Conservation (phyloP, 1,140 invertebrate genomes). For the Tribolium castaneum region DNA sequence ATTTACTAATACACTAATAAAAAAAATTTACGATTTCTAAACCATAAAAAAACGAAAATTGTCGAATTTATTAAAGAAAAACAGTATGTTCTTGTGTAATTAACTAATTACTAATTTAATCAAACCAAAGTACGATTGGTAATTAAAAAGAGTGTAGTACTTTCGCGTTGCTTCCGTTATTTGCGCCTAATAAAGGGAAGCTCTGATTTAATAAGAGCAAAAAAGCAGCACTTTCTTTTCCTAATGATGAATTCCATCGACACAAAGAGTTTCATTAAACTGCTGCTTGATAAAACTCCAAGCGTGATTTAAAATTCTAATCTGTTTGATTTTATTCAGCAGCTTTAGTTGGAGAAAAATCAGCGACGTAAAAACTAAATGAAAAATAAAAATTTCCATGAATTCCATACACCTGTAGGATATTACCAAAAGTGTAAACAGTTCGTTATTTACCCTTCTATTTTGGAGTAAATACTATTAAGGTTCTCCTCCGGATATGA, state of each 20-base stretch:
- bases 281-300: background rate
- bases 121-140: background rate
- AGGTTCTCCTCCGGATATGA: background rate
- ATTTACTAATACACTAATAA: too few relatives aligned
- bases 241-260: background rate
- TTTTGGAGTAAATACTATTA: background rate
- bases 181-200: background rate
- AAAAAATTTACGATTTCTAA: too few relatives aligned
- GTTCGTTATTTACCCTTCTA: background rate
- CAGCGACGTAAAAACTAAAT: background rate
- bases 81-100: too few relatives aligned
- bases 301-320: slow-evolving; percentile 5
- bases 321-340: background rate
- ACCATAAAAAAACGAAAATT: too few relatives aligned
- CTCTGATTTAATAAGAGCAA: background rate
- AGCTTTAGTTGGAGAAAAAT: background rate
- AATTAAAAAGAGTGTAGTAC: background rate
- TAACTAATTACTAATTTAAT: background rate
- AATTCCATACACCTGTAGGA: background rate
- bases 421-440: background rate
- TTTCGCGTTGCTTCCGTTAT: background rate
- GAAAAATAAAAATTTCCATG: background rate
- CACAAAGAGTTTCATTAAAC: slow-evolving; percentile 13
- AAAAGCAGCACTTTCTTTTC: background rate
- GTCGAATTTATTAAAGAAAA: too few relatives aligned